These are phyloP conservation scores for Eudemis profundana DNA, from an alignment of 2,888 invertebrate species.

Conservation along the genomic window DNA sequence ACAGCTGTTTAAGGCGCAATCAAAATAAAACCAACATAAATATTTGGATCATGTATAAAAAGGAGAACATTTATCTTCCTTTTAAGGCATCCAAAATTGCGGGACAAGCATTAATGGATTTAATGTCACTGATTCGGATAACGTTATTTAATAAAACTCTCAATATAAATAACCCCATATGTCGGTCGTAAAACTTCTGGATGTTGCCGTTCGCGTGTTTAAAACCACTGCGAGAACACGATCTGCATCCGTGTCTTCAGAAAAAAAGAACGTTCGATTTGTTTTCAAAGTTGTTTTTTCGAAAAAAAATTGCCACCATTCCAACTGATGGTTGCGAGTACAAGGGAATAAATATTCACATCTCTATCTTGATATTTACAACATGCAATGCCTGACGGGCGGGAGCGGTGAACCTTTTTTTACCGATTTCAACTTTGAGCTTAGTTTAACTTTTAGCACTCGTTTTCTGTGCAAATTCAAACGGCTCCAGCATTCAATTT, in stretches of 20 bases:
- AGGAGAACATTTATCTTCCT: constrained; percentile 51
- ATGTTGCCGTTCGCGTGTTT: constrained; percentile 57
- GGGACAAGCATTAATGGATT: constrained; percentile 69
- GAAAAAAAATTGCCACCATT: constrained; percentile 29
- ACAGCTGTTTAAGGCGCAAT: constrained; percentile 40
- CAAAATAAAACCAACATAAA: constrained; percentile 40
- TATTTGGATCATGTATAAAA: constrained; percentile 34
- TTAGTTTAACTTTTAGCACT: constrained; percentile 30
- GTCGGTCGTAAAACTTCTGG: constrained; percentile 70
- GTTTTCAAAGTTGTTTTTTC: constrained; percentile 37
- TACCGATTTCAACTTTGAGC: constrained; percentile 23
- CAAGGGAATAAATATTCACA: constrained; percentile 34
- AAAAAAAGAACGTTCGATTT: constrained; percentile 42
- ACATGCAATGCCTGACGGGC: constrained; percentile 34
- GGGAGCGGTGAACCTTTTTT: constrained; percentile 24
- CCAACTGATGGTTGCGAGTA: constrained; percentile 24
- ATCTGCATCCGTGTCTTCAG: constrained; percentile 28
- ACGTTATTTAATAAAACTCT: constrained; percentile 74
- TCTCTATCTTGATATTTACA: constrained; percentile 40
- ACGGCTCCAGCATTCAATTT: constrained; percentile 20
- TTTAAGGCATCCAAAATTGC: constrained; percentile 59
- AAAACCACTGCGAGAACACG: constrained; percentile 47
- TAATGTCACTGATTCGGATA: constrained; percentile 70
- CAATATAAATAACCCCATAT: constrained; percentile 72
- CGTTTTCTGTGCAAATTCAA: constrained; percentile 20